A percentile compares a stretch with the other conserved stretches of the same genome.
Conservation (phyloP, 2,888 invertebrate genomes). For the Hemaris fuciformis region DNA sequence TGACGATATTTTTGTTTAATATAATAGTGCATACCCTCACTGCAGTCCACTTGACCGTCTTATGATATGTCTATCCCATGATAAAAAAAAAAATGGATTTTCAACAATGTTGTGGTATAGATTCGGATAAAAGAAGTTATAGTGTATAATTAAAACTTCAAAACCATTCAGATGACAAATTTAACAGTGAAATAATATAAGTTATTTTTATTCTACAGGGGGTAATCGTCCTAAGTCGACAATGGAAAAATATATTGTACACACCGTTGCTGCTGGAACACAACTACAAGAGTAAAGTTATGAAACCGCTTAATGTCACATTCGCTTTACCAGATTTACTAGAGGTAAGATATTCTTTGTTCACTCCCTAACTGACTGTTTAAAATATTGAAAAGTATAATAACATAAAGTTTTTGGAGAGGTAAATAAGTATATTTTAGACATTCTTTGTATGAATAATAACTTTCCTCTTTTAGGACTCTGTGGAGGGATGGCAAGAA, state of each 20-base stretch:
- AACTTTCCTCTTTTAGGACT: conserved; percentile 54
- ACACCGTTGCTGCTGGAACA: conserved; percentile 95
- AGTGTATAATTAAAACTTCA: too few relatives aligned
- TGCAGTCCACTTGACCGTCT: too few relatives aligned
- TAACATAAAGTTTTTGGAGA: too few relatives aligned
- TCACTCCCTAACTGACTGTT: background rate
- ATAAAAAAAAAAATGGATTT: too few relatives aligned
- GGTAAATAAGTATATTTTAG: background rate
- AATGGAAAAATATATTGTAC: conserved; percentile 98
- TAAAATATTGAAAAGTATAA: too few relatives aligned
- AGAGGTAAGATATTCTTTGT: conserved; percentile 80
- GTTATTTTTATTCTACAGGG: conserved; percentile 80
- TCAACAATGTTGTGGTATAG: too few relatives aligned
- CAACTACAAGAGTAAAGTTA: conserved; percentile 91
- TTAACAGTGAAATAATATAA: background rate
- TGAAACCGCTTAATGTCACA: conserved; percentile 92
- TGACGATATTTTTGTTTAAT: too few relatives aligned
- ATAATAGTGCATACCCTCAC: too few relatives aligned
- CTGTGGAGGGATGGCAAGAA: conserved; percentile 74
- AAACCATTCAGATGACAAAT: too few relatives aligned
- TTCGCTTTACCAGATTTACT: conserved; percentile 92
- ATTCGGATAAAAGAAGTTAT: too few relatives aligned
- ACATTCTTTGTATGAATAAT: background rate
- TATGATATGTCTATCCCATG: too few relatives aligned
- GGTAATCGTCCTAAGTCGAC: conserved; percentile 96